Evolutionary conservation across 1,140 invertebrate species (phyloP), one percentile per base, ranked within the genome.

Genomic region (Drosophila repleta): DNA sequence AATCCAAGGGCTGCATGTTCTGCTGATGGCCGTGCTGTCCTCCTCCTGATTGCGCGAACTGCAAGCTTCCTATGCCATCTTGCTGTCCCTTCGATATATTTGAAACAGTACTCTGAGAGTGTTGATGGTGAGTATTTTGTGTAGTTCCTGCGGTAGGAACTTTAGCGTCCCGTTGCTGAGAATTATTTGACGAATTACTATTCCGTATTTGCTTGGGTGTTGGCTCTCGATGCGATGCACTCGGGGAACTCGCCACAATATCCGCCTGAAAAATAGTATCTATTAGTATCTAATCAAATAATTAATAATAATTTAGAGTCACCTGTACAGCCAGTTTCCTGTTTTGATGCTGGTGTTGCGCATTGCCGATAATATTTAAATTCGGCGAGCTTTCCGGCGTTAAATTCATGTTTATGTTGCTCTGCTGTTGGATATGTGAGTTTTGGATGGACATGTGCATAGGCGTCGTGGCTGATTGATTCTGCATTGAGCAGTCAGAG

Each of bases 401-500:
- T 45, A 87, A 68, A 46, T 90, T 90, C 71, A 91, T 79, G 39
- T 90, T 84, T 2, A 91, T 60, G 51, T 79, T 90, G 18, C 64
- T 88, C 53, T 90, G 82, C 43, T 91, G 88, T 52, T 91, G 90
- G 63, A 80, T 90, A 68, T 85, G 92, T 21, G 79, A 82, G 71
- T 84, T 81, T 68, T 92, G 77, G 72, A 91, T 93, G 57, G 93
- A 93, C 93, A 93, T 91, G 92, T 93, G 84, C 93, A 92, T 84
- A 90, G 93, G 90, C 92, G 94, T 94, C 92, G 93, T 88, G 91
- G 94, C 67, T 74, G 92, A 81, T 91, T 94, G 83, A 92, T 94
- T 83, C 92, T 93, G 92, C 85, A 95, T 93, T 4, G 94, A 93
- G 60, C 94, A 94, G 88, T 95, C 94, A 21, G 93, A 93, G 78